phyloP scores from a whole-genome alignment of 2,113 vertebrate genomes.

The Xenopus laevis region DNA sequence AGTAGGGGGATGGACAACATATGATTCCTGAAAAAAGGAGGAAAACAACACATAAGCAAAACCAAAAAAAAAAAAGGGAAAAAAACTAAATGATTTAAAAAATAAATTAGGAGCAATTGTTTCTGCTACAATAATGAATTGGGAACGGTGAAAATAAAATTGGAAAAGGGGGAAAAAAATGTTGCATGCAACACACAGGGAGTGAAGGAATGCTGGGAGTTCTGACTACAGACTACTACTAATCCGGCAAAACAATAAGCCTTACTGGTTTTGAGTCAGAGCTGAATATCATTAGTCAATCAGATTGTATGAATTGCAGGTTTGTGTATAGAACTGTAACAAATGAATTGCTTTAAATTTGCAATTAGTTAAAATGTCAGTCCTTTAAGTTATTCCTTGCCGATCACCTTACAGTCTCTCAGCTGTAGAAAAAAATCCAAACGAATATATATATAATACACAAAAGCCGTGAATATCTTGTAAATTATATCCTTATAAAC shows the following conservation, averaged over 20 bases:
- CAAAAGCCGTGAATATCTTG: too few species aligned
- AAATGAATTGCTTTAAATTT: too few species aligned
- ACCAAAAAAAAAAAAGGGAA: constrained; percentile 86
- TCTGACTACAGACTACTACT: not conserved
- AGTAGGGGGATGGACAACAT: constrained; percentile 99
- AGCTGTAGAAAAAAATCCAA: too few species aligned
- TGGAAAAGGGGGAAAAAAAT: constrained; percentile 47
- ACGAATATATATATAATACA: too few species aligned
- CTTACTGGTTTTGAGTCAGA: not conserved
- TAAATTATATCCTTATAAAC: too few species aligned
- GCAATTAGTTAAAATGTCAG: too few species aligned
- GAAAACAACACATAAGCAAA: constrained; percentile 99
- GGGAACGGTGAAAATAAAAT: constrained; percentile 51
- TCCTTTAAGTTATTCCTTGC: too few species aligned
- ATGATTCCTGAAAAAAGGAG: constrained; percentile 99
- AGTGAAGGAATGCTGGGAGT: constrained; percentile 54
- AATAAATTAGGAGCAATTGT: constrained; percentile 45
- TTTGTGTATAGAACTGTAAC: too few species aligned
- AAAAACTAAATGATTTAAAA: constrained; percentile 68
- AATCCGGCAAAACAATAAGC: not conserved
- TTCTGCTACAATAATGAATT: constrained; percentile 50
- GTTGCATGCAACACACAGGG: constrained; percentile 64
- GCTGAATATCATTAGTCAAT: too few species aligned
- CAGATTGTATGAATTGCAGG: too few species aligned
- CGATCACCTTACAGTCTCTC: too few species aligned